Conservation (phyloP, 2,888 invertebrate genomes). For the Candidula unifasciata region DNA sequence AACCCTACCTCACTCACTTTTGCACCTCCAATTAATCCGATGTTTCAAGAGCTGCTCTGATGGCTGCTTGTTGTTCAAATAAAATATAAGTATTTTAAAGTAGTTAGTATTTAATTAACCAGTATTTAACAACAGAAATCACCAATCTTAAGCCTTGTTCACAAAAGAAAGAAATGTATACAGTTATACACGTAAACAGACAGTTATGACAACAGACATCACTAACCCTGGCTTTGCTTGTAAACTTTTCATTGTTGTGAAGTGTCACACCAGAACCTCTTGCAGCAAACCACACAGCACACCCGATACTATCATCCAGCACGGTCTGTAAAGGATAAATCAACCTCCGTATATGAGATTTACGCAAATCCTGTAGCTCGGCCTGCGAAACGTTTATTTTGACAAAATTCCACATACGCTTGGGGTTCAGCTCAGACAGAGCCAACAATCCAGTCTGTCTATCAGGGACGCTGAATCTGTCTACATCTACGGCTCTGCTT, state of each 20-base stretch:
- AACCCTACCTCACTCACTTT: no score
- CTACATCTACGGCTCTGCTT: neutral
- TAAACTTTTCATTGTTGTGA: slow-evolving; percentile 60
- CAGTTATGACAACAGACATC: neutral
- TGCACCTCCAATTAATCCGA: no score
- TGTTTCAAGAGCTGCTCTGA: no score
- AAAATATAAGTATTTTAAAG: no score
- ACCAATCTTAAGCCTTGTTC: no score
- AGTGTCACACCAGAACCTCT: slow-evolving; percentile 81
- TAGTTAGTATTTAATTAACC: no score
- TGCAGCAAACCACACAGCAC: slow-evolving; percentile 94
- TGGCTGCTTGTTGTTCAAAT: no score
- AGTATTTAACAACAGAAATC: no score
- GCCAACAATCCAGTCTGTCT: slow-evolving; percentile 87
- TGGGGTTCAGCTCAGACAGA: slow-evolving; percentile 84
- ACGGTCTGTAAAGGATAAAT: slow-evolving; percentile 91
- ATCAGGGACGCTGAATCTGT: slow-evolving; percentile 83
- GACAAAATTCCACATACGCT: slow-evolving; percentile 89
- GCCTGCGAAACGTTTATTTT: slow-evolving; percentile 86
- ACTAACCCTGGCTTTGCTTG: slow-evolving; percentile 72
- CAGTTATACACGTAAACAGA: no score
- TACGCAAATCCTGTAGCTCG: slow-evolving; percentile 81
- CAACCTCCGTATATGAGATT: slow-evolving; percentile 81
- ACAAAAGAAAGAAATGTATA: no score
- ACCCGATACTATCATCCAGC: slow-evolving; percentile 96